Conservation (phyloP, 2,113 vertebrate species). For the Murina feae region DNA sequence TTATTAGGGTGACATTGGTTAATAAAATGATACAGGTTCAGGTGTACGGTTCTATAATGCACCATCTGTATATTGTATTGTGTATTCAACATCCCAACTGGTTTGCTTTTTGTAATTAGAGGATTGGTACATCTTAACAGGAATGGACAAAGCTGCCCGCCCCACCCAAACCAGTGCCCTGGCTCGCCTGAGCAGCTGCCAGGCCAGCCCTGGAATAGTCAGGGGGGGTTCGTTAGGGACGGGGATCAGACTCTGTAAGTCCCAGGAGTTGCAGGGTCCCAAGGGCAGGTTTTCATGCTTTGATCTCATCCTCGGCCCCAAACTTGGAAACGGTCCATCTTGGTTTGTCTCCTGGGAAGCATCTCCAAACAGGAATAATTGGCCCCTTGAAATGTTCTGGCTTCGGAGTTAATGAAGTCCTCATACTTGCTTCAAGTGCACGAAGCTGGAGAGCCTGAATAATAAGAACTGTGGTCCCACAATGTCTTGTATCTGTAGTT, state of each 20-base stretch:
- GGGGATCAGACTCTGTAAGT: no score
- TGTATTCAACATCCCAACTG: background rate
- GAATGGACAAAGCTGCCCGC: background rate
- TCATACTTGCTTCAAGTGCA: background rate
- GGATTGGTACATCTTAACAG: background rate
- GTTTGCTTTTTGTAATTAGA: background rate
- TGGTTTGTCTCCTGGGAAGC: background rate
- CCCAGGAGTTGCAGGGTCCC: background rate
- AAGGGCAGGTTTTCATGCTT: background rate
- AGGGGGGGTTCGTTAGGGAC: background rate
- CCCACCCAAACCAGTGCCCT: background rate
- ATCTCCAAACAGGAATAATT: background rate
- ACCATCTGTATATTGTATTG: background rate
- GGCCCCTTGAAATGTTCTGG: background rate
- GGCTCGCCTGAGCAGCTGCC: background rate
- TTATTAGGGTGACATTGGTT: background rate
- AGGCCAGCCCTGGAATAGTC: background rate
- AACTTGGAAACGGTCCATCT: background rate
- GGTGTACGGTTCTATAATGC: background rate
- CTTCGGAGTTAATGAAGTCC: background rate
- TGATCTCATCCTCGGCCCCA: background rate
- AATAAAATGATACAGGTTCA: background rate
- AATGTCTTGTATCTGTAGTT: background rate
- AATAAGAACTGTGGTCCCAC: rapidly evolving
- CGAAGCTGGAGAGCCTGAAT: background rate